Evolutionary conservation across 2,113 vertebrate genomes (phyloP).

Genomic region (Lampris megalopsis): DNA sequence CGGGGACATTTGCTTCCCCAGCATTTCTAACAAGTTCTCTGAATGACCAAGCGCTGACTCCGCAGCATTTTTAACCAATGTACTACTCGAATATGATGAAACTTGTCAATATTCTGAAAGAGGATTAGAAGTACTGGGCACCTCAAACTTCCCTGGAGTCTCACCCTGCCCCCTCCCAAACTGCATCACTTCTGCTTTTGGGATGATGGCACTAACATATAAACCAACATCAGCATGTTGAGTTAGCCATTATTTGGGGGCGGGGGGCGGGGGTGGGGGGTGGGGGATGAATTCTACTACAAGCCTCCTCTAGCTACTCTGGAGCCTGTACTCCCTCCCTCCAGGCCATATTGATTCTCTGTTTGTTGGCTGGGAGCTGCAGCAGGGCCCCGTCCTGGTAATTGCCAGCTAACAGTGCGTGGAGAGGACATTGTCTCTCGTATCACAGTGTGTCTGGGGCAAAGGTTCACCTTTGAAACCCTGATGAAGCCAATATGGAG

Average conservation of each 20-base stretch:
- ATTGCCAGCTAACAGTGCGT: slow-evolving; percentile 63
- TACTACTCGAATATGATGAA: not conserved
- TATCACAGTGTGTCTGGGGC: slow-evolving; percentile 26
- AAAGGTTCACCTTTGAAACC: slow-evolving; percentile 27
- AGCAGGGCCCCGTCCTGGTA: slow-evolving; percentile 48
- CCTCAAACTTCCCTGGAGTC: slow-evolving; percentile 17
- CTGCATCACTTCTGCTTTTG: slow-evolving; percentile 47
- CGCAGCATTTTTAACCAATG: not conserved
- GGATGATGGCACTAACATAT: too few species aligned
- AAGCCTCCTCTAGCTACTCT: slow-evolving; percentile 13
- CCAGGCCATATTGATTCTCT: slow-evolving; percentile 47
- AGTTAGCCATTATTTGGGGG: too few species aligned
- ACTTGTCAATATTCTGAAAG: slow-evolving; percentile 8
- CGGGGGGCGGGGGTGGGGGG: too few species aligned
- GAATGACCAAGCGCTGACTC: not conserved
- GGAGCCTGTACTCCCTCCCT: slow-evolving; percentile 9
- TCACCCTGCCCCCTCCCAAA: slow-evolving; percentile 7
- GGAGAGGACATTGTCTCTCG: slow-evolving; percentile 53
- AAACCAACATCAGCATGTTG: too few species aligned
- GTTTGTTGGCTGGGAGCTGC: slow-evolving; percentile 33
- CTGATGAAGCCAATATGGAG: not conserved
- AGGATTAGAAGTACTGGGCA: slow-evolving; percentile 12
- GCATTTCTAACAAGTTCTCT: not conserved
- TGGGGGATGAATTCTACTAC: too few species aligned
- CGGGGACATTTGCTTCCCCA: not conserved